These are phyloP conservation scores for Aplochiton taeniatus DNA, from an alignment of 2,797 vertebrate genomes.

Conservation along the genomic window DNA sequence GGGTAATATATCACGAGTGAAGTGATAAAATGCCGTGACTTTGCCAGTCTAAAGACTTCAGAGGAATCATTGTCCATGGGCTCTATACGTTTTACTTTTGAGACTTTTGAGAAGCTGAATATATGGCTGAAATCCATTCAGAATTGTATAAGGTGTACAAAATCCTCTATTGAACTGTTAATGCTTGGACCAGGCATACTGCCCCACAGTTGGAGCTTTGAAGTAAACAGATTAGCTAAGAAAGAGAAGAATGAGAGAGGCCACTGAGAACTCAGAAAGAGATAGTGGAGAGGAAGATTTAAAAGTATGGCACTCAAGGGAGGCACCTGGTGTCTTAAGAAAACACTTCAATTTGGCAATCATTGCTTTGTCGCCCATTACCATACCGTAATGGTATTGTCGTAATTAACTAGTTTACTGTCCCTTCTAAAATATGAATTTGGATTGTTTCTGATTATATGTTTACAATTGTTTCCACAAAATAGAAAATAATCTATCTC, in stretches of 20 bases:
- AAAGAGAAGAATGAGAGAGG: too few relatives aligned
- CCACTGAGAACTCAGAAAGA: not conserved
- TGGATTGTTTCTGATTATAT: not conserved
- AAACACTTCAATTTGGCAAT: conserved; percentile 42
- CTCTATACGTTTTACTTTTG: conserved; percentile 48
- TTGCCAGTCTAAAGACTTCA: conserved; percentile 32
- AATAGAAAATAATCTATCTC: too few relatives aligned
- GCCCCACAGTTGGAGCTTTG: conserved; percentile 26
- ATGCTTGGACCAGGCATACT: conserved; percentile 9
- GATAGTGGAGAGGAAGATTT: not conserved
- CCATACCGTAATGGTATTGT: too few relatives aligned
- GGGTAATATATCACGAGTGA: conserved; percentile 56
- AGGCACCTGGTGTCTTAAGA: conserved; percentile 28
- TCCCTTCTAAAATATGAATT: too few relatives aligned
- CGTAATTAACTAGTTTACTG: too few relatives aligned
- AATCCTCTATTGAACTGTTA: conserved; percentile 43
- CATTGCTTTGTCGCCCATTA: too few relatives aligned
- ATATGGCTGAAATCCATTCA: conserved; percentile 30
- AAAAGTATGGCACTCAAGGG: conserved; percentile 18
- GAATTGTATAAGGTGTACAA: conserved; percentile 14
- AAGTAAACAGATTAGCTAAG: conserved; percentile 9
- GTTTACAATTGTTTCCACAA: too few relatives aligned
- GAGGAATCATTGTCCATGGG: conserved; percentile 48
- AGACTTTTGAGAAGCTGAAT: conserved; percentile 22
- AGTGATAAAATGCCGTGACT: conserved; percentile 52